These are phyloP conservation scores for Oeneis ivallda DNA, from an alignment of 2,888 invertebrate genomes.

Conservation along the genomic window DNA sequence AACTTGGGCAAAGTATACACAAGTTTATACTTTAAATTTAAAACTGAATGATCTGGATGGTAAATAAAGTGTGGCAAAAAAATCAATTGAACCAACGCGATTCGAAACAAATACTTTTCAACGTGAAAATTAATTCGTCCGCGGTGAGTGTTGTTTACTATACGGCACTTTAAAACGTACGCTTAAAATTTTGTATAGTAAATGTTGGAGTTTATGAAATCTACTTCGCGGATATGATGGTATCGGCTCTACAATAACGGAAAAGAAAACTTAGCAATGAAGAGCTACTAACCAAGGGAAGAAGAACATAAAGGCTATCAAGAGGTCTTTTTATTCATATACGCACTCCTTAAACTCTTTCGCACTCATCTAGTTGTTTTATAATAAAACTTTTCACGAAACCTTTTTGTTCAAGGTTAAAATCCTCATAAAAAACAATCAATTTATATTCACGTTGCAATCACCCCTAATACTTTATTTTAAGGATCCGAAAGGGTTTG, in stretches of 20 bases:
- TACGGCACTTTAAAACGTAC: conserved; percentile 2
- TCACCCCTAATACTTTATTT: conserved; percentile 59
- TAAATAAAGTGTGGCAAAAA: conserved; percentile 13
- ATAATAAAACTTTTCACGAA: neutral
- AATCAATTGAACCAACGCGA: conserved; percentile 15
- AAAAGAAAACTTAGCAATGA: too few relatives aligned
- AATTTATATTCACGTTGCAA: conserved; percentile 46
- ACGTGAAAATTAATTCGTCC: conserved; percentile 25
- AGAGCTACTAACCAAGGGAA: too few relatives aligned
- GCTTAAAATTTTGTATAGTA: neutral
- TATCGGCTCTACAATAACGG: too few relatives aligned
- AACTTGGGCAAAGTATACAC: neutral
- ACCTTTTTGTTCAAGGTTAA: conserved; percentile 13
- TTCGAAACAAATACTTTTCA: conserved; percentile 23
- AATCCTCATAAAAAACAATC: conserved; percentile 13
- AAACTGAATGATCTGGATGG: neutral
- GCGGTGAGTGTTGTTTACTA: conserved; percentile 13
- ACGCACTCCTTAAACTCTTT: too few relatives aligned
- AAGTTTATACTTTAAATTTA: conserved; percentile 7
- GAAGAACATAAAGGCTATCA: too few relatives aligned
- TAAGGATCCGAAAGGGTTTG: conserved; percentile 54
- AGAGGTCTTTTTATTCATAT: too few relatives aligned
- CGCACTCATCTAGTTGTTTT: too few relatives aligned
- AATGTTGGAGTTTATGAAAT: too few relatives aligned
- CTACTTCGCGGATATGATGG: too few relatives aligned